Percentiles rank a stretch among this genome's conserved stretches.
Evolutionary conservation across 2,888 invertebrate genomes (phyloP).

Genomic region (Herminia tarsipennalis): DNA sequence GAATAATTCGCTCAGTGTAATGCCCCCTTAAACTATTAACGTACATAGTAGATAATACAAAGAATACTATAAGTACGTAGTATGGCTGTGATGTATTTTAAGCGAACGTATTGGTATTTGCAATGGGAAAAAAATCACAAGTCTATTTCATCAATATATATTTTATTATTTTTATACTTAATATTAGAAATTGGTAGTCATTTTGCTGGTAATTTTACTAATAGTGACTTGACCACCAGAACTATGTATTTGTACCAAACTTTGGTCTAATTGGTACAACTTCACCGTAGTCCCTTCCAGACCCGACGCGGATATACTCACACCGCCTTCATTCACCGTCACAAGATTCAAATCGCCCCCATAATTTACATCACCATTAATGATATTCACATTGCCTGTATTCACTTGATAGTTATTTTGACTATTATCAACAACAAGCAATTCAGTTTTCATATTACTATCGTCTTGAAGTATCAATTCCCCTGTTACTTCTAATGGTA

Average conservation of each 20-base stretch:
- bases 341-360: slow-evolving; percentile 60
- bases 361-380: slow-evolving; percentile 45
- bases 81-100: too few species aligned
- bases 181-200: slow-evolving; percentile 66
- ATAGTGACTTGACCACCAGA: slow-evolving; percentile 64
- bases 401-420: slow-evolving; percentile 41
- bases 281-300: slow-evolving; percentile 57
- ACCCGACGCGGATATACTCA: slow-evolving; percentile 54
- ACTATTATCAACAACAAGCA: slow-evolving; percentile 58
- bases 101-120: too few species aligned
- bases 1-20: too few species aligned
- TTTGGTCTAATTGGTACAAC: slow-evolving; percentile 70
- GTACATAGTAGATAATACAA: too few species aligned
- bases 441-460: slow-evolving; percentile 53
- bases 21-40: too few species aligned
- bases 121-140: not conserved
- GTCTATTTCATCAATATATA: not conserved
- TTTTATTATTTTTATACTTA: slow-evolving; percentile 3
- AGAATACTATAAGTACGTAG: too few species aligned
- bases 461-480: slow-evolving; percentile 64
- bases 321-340: slow-evolving; percentile 59
- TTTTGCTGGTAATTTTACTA: slow-evolving; percentile 71
- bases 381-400: slow-evolving; percentile 40
- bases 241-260: slow-evolving; percentile 67
- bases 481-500: slow-evolving; percentile 56